These are phyloP conservation scores for Chaetura pelagica DNA, from an alignment of 2,113 vertebrate genomes.

Conservation along the genomic window DNA sequence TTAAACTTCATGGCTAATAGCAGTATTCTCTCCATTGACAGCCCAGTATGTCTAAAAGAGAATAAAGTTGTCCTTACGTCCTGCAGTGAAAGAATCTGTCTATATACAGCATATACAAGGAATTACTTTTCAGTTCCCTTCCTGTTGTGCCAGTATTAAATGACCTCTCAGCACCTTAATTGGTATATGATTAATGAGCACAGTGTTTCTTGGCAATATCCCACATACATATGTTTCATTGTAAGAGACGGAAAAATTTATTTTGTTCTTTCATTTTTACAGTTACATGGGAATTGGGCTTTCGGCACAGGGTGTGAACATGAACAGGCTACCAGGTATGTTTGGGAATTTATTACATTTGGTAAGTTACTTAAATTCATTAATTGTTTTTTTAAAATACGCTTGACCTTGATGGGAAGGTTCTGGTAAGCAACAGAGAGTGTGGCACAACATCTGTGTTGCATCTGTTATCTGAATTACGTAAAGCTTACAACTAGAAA, in stretches of 20 bases:
- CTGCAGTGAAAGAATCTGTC: not conserved
- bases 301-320: slow-evolving; percentile 98
- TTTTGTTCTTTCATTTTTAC: slow-evolving; percentile 60
- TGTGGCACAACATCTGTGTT: not conserved
- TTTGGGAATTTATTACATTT: not conserved
- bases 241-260: not conserved
- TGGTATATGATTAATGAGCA: not conserved
- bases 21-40: not conserved
- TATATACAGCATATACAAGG: not conserved
- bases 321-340: slow-evolving; percentile 98
- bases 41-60: not conserved
- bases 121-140: not conserved
- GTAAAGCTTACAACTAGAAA: not conserved
- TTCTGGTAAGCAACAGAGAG: not conserved
- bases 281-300: slow-evolving; percentile 99
- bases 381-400: not conserved
- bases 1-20: not conserved
- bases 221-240: not conserved
- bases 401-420: not conserved
- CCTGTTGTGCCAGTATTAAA: not conserved
- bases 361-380: not conserved
- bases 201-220: not conserved
- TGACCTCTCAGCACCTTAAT: not conserved
- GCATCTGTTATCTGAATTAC: not conserved
- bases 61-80: not conserved